Percentiles rank a stretch among this genome's conserved stretches.
phyloP scores from a whole-genome alignment of 1,140 invertebrate species.

The Phocides pigmalion region DNA sequence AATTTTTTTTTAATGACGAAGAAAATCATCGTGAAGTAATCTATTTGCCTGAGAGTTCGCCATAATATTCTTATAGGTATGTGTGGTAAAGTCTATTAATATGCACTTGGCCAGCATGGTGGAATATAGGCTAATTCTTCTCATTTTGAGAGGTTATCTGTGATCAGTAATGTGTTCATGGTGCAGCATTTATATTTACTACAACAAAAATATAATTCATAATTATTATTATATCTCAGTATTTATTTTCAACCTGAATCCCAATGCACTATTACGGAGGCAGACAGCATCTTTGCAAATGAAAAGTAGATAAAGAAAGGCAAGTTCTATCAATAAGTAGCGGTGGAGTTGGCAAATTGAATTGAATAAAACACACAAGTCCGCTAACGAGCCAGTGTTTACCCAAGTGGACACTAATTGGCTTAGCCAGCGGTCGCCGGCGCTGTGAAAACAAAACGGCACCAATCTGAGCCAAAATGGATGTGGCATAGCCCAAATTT shows the following conservation, averaged over 20 bases:
- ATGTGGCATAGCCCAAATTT: constrained; percentile 42
- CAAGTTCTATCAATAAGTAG: constrained; percentile 75
- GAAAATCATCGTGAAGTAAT: too few relatives aligned
- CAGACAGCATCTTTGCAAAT: constrained; percentile 40
- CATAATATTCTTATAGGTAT: too few relatives aligned
- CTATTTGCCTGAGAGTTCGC: too few relatives aligned
- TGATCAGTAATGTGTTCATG: too few relatives aligned
- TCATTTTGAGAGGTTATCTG: too few relatives aligned
- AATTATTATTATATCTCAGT: too few relatives aligned
- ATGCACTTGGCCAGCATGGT: too few relatives aligned
- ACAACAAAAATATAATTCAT: too few relatives aligned
- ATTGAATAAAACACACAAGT: constrained; percentile 82
- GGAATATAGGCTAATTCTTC: too few relatives aligned
- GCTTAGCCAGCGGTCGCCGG: constrained; percentile 78
- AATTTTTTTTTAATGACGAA: too few relatives aligned
- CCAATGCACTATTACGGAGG: constrained; percentile 9
- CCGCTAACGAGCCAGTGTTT: constrained; percentile 82
- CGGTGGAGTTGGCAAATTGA: constrained; percentile 77
- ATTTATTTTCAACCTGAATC: not conserved
- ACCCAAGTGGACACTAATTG: constrained; percentile 82
- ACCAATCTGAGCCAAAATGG: constrained; percentile 42
- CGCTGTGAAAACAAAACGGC: constrained; percentile 53
- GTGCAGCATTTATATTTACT: too few relatives aligned
- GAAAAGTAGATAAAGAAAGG: constrained; percentile 62
- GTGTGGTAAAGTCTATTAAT: too few relatives aligned